Evolutionary conservation across 2,888 invertebrate species (phyloP).

Genomic region (Metopia argyrocephala): DNA sequence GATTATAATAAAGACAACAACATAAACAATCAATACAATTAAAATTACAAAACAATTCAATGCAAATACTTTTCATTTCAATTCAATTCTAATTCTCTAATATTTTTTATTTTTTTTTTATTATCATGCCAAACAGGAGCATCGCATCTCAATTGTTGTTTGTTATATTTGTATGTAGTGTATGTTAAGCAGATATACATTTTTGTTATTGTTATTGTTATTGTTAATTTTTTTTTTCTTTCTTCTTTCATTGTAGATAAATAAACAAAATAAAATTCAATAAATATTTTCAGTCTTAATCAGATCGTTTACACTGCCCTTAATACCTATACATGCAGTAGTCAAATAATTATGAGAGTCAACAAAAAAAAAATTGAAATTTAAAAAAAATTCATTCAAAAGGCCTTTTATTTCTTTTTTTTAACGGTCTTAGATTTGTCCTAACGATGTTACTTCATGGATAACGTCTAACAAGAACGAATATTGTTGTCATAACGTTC

Average conservation of each 20-base stretch:
- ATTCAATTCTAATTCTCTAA: not conserved
- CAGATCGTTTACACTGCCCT: not conserved
- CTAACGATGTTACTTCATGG: too few species aligned
- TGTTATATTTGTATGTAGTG: constrained; percentile 7
- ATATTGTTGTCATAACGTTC: too few species aligned
- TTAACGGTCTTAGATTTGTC: too few species aligned
- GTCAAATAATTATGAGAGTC: too few species aligned
- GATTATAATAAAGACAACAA: not conserved
- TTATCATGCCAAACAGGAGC: constrained; percentile 39
- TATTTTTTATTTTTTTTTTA: not conserved
- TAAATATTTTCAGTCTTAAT: not conserved
- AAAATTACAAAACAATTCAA: constrained; percentile 42
- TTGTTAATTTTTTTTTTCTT: not conserved
- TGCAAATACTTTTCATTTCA: constrained; percentile 35
- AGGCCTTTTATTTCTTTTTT: too few species aligned
- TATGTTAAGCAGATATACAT: constrained; percentile 3
- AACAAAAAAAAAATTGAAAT: too few species aligned
- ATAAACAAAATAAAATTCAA: not conserved
- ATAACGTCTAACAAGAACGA: too few species aligned
- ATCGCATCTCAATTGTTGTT: constrained; percentile 43
- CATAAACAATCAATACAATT: constrained; percentile 12
- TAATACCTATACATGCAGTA: not conserved
- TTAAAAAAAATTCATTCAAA: too few species aligned
- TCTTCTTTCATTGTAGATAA: not conserved
- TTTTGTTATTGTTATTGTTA: not conserved